Percentiles rank a stretch among this genome's conserved stretches.
Conservation (phyloP, 2,888 invertebrate species). For the Agonopterix heracliana region DNA sequence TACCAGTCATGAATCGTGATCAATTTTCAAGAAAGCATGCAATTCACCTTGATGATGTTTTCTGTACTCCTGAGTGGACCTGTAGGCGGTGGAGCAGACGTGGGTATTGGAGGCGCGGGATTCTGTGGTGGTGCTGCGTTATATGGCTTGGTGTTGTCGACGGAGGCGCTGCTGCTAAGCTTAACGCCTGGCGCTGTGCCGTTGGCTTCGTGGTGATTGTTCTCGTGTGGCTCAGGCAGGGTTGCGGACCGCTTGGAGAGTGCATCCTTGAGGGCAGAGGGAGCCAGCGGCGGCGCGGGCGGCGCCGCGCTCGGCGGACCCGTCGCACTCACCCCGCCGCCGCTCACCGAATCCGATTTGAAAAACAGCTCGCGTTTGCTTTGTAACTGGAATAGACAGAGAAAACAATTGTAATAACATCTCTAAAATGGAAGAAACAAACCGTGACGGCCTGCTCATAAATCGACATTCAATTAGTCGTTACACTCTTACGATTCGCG, state of each 20-base stretch:
- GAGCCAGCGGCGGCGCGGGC: constrained; percentile 63
- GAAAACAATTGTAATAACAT: background rate
- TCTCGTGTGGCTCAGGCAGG: constrained; percentile 60
- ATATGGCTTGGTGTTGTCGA: constrained; percentile 56
- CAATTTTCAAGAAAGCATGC: too few species aligned
- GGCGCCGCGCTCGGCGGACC: constrained; percentile 57
- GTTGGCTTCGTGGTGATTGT: constrained; percentile 71
- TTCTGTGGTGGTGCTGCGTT: constrained; percentile 59
- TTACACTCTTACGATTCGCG: background rate
- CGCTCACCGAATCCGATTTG: constrained; percentile 80
- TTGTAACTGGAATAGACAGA: constrained; percentile 78
- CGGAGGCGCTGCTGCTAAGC: constrained; percentile 62
- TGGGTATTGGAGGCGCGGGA: constrained; percentile 66
- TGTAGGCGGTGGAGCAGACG: constrained; percentile 43
- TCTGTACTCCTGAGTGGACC: constrained; percentile 63
- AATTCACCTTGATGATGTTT: constrained; percentile 60
- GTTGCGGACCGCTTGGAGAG: constrained; percentile 64
- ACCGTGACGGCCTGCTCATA: background rate
- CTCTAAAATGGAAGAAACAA: background rate
- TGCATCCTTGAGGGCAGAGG: constrained; percentile 71
- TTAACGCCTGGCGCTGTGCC: constrained; percentile 45
- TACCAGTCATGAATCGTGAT: too few species aligned
- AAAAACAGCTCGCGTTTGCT: constrained; percentile 92
- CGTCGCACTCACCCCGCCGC: constrained; percentile 61
- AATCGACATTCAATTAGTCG: constrained; percentile 1